Evolutionary conservation across 2,797 vertebrate genomes (phyloP).

Genomic region (Periophthalmus magnuspinnatus): DNA sequence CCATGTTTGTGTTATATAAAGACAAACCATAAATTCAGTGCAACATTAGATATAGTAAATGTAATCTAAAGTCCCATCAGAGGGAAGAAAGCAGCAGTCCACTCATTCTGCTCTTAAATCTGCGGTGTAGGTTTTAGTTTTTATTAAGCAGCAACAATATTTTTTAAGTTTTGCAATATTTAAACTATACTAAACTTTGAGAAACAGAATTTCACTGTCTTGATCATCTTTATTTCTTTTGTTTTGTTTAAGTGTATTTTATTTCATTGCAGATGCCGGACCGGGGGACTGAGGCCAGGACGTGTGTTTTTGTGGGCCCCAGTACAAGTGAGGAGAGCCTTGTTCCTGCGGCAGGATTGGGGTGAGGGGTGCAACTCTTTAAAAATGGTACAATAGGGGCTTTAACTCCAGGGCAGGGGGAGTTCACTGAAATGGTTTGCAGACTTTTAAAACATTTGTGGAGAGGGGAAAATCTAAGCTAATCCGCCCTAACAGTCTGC

Average conservation of each 20-base stretch:
- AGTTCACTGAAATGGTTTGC: conserved; percentile 59
- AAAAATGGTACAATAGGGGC: conserved; percentile 60
- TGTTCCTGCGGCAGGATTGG: conserved; percentile 48
- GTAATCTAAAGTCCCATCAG: too few species aligned
- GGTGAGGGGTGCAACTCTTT: conserved; percentile 59
- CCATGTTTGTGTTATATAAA: too few species aligned
- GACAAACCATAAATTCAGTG: too few species aligned
- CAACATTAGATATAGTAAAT: too few species aligned
- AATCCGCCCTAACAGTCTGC: conserved; percentile 29
- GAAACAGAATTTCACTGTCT: background rate
- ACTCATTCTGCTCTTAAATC: background rate
- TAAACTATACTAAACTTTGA: background rate
- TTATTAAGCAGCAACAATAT: too few species aligned
- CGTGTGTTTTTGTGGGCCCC: conserved; percentile 57
- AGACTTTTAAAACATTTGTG: conserved; percentile 57
- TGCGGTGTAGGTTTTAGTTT: background rate
- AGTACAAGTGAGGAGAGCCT: conserved; percentile 47
- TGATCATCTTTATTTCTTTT: conserved; percentile 4
- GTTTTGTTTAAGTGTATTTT: conserved; percentile 14
- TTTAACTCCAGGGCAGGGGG: conserved; percentile 57
- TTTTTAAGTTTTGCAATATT: background rate
- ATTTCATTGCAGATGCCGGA: conserved; percentile 11
- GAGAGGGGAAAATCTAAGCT: conserved; percentile 25
- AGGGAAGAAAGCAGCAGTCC: too few species aligned
- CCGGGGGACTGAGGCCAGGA: conserved; percentile 27